A percentile compares a stretch with the other conserved stretches of the same genome.
phyloP scores from a whole-genome alignment of 2,888 invertebrate genomes.

The Nemotelus pantherinus region DNA sequence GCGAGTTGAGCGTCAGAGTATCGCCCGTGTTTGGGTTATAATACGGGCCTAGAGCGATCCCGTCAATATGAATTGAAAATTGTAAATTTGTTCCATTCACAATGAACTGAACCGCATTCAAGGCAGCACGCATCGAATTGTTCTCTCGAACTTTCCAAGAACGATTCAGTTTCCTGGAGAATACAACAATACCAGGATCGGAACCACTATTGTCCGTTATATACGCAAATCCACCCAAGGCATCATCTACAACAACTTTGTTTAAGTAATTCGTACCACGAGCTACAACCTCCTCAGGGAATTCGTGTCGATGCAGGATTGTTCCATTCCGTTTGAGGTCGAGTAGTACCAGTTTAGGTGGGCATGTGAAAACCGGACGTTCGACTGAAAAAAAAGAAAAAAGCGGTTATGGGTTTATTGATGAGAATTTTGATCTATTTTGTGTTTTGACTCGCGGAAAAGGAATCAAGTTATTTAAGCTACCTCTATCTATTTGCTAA shows the following conservation, averaged over 20 bases:
- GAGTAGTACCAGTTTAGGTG: slow-evolving; percentile 74
- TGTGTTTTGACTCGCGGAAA: too few species aligned
- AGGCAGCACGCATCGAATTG: slow-evolving; percentile 71
- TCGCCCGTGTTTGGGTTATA: slow-evolving; percentile 60
- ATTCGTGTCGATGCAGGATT: slow-evolving; percentile 69
- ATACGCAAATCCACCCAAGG: slow-evolving; percentile 74
- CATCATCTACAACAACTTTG: slow-evolving; percentile 78
- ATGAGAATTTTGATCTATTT: too few species aligned
- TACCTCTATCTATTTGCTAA: too few species aligned
- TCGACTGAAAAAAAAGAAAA: slow-evolving; percentile 39
- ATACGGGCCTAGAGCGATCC: slow-evolving; percentile 76
- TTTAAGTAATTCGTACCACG: slow-evolving; percentile 72
- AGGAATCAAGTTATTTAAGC: too few species aligned
- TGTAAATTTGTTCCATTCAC: slow-evolving; percentile 70
- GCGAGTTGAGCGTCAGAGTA: slow-evolving; percentile 52
- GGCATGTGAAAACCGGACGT: slow-evolving; percentile 69
- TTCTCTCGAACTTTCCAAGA: slow-evolving; percentile 77
- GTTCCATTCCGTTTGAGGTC: slow-evolving; percentile 72
- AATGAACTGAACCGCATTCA: slow-evolving; percentile 70
- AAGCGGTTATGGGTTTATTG: too few species aligned
- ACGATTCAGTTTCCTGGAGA: slow-evolving; percentile 71
- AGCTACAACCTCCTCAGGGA: slow-evolving; percentile 71
- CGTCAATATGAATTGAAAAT: slow-evolving; percentile 73
- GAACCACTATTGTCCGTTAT: slow-evolving; percentile 76
- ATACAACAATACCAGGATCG: slow-evolving; percentile 79